These are phyloP conservation scores for Polyommatus icarus DNA, from an alignment of 2,888 invertebrate species.

Conservation along the genomic window DNA sequence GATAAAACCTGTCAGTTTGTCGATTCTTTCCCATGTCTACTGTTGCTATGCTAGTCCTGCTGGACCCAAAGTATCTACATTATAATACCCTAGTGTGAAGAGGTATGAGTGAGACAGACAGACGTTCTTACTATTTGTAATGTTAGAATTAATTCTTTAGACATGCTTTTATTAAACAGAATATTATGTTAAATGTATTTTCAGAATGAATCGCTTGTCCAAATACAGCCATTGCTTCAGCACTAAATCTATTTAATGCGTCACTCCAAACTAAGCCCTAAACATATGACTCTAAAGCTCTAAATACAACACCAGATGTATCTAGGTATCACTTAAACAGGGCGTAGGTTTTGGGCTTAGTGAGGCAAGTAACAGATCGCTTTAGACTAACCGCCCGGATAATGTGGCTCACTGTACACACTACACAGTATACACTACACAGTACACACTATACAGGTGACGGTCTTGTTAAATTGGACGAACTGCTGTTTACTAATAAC, in stretches of 20 bases:
- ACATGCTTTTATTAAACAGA: background rate
- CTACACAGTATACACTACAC: background rate
- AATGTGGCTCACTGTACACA: background rate
- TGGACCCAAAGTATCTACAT: too few species aligned
- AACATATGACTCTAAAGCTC: background rate
- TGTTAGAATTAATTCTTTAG: too few species aligned
- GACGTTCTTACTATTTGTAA: too few species aligned
- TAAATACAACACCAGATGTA: background rate
- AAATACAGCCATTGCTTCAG: background rate
- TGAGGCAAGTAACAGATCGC: conserved; percentile 15
- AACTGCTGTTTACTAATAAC: background rate
- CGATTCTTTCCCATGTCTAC: too few species aligned
- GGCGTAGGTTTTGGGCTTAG: background rate
- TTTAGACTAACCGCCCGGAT: conserved; percentile 7
- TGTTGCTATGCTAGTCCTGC: too few species aligned
- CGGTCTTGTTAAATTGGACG: background rate
- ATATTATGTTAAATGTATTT: background rate
- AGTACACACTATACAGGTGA: background rate
- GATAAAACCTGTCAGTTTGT: too few species aligned
- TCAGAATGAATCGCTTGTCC: background rate
- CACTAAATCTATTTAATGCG: background rate
- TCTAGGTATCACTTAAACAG: conserved; percentile 15
- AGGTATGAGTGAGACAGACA: too few species aligned
- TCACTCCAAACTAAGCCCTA: background rate
- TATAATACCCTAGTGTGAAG: too few species aligned